Evolutionary conservation across 1,140 invertebrate species (phyloP).

Genomic region (Medauroidea extradentata): DNA sequence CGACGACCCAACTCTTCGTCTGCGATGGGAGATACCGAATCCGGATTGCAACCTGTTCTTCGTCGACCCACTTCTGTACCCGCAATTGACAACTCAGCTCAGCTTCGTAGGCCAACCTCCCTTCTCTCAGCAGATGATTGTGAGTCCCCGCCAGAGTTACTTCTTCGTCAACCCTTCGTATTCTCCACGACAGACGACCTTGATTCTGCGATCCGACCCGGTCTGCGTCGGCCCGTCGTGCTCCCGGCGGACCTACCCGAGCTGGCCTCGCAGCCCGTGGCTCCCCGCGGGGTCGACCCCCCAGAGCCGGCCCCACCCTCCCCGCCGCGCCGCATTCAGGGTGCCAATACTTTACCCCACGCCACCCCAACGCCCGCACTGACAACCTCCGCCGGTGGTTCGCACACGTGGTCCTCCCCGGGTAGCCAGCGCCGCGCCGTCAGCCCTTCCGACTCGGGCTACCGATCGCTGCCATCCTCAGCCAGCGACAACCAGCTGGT

Average conservation of each 20-base stretch:
- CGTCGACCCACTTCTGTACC: too few relatives aligned
- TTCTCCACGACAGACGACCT: slow-evolving; percentile 37
- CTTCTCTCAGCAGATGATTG: neutral
- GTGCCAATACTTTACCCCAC: slow-evolving; percentile 43
- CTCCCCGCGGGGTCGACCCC: neutral
- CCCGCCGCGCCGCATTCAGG: slow-evolving; percentile 38
- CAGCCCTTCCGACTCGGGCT: slow-evolving; percentile 50
- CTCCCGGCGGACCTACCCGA: slow-evolving; percentile 3
- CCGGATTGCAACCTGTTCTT: too few relatives aligned
- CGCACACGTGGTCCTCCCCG: slow-evolving; percentile 41
- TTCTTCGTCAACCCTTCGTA: slow-evolving; percentile 34
- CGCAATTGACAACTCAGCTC: too few relatives aligned
- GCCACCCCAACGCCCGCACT: slow-evolving; percentile 34
- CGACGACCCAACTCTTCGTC: too few relatives aligned
- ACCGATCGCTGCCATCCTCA: slow-evolving; percentile 50
- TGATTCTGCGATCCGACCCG: slow-evolving; percentile 25
- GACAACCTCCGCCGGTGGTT: slow-evolving; percentile 32
- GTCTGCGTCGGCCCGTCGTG: slow-evolving; percentile 3
- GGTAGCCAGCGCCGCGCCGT: slow-evolving; percentile 39
- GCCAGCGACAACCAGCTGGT: slow-evolving; percentile 60
- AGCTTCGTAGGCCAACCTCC: slow-evolving; percentile 32
- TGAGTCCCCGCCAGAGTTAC: slow-evolving; percentile 2
- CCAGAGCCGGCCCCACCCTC: slow-evolving; percentile 34
- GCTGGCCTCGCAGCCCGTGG: slow-evolving; percentile 27
- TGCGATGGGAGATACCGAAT: too few relatives aligned